Evolutionary conservation across 2,797 vertebrate genomes (phyloP).

Genomic region (Spondyliosoma cantharus): DNA sequence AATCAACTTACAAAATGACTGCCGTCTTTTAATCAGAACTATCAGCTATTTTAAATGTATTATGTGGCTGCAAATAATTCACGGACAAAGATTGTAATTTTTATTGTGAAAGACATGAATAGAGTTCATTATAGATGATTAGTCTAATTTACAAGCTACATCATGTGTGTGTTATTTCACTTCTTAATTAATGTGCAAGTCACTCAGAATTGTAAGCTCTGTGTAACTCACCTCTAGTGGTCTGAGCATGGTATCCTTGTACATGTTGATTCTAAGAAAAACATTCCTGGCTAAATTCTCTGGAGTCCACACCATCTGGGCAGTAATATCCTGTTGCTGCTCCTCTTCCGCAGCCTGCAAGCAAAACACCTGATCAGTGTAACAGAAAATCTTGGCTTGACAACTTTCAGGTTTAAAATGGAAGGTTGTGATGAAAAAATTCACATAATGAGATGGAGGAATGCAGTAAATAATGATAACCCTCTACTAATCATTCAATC

Average conservation of each 20-base stretch:
- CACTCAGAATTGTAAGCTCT: background rate
- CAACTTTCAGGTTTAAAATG: background rate
- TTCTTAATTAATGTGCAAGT: background rate
- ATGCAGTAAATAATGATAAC: background rate
- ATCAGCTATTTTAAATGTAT: background rate
- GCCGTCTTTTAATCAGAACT: no score
- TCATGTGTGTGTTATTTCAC: background rate
- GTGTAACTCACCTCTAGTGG: constrained; percentile 86
- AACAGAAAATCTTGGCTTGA: background rate
- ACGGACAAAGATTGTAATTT: background rate
- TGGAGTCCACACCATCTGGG: constrained; percentile 86
- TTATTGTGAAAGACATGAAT: background rate
- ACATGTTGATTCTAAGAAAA: constrained; percentile 78
- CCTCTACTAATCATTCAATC: background rate
- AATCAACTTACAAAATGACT: background rate
- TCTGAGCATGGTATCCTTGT: constrained; percentile 87
- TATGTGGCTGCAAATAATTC: background rate
- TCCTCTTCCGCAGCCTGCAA: constrained; percentile 65
- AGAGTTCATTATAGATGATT: background rate
- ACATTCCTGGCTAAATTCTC: constrained; percentile 85
- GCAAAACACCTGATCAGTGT: background rate
- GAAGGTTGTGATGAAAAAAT: background rate
- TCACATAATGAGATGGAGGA: background rate
- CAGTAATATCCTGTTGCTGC: constrained; percentile 69
- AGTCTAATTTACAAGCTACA: background rate